Evolutionary conservation across 1,140 invertebrate genomes (phyloP).

Genomic region (Archivesica marissinica): DNA sequence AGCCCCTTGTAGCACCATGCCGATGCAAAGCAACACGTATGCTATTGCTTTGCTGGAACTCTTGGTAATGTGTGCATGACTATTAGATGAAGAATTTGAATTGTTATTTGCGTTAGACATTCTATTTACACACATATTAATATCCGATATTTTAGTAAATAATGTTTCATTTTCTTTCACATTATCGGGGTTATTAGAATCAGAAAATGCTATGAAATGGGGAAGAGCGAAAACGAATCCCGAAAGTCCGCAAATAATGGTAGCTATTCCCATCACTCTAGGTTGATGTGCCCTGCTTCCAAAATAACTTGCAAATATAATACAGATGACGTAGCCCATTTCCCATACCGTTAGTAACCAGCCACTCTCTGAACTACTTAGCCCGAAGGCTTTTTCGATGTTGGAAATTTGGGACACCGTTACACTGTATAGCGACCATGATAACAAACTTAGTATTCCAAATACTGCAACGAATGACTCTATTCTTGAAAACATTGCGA

Average conservation of each 20-base stretch:
- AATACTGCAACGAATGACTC: constrained; percentile 29
- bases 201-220: constrained; percentile 43
- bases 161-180: neutral
- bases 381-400: constrained; percentile 52
- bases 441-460: constrained; percentile 23
- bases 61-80: neutral
- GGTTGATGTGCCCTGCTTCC: constrained; percentile 7
- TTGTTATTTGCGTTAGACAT: neutral
- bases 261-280: constrained; percentile 20
- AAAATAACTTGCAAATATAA: constrained; percentile 39
- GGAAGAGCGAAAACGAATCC: constrained; percentile 36
- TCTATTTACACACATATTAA: neutral
- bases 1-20: constrained; percentile 43
- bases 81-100: no score
- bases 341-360: constrained; percentile 56
- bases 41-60: constrained; percentile 32
- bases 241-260: constrained; percentile 21
- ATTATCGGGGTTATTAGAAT: neutral
- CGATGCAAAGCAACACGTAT: constrained; percentile 23
- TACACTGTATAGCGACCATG: constrained; percentile 45
- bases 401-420: constrained; percentile 34
- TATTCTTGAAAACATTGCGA: neutral
- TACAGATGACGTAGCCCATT: constrained; percentile 41
- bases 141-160: neutral
- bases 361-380: constrained; percentile 33